A percentile compares a stretch with the other conserved stretches of the same genome.
Conservation (phyloP, 2,113 vertebrate species). For the Diadophis punctatus region DNA sequence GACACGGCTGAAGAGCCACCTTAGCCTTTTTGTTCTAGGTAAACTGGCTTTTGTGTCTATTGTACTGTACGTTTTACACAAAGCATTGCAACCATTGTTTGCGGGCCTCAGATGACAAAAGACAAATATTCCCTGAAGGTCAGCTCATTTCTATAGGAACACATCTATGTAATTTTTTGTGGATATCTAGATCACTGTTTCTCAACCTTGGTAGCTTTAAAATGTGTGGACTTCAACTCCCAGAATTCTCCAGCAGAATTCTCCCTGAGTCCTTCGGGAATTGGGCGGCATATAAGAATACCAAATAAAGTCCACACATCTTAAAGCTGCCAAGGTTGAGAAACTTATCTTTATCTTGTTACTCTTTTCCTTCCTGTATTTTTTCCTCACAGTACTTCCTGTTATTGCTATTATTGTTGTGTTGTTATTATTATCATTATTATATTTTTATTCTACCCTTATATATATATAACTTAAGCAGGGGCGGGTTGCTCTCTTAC, state of each 20-base stretch:
- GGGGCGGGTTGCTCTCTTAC: too few species aligned
- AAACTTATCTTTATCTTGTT: too few species aligned
- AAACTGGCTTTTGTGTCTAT: neutral
- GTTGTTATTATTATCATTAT: neutral
- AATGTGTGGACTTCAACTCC: too few species aligned
- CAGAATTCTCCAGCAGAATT: too few species aligned
- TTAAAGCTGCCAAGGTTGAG: too few species aligned
- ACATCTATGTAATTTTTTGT: neutral
- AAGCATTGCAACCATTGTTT: neutral
- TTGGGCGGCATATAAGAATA: too few species aligned
- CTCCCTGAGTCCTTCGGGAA: too few species aligned
- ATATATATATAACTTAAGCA: too few species aligned
- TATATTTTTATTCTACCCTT: neutral
- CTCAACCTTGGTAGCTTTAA: too few species aligned
- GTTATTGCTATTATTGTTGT: neutral
- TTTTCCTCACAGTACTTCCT: neutral
- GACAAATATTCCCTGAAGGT: neutral
- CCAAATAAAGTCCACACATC: too few species aligned
- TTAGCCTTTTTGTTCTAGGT: neutral
- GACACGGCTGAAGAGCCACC: neutral
- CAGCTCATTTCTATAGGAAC: neutral
- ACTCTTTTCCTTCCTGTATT: neutral
- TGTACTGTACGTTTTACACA: neutral
- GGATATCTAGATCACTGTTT: too few species aligned
- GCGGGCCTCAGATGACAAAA: neutral